phyloP scores from a whole-genome alignment of 2,888 invertebrate genomes.

The Microchrysa polita region DNA sequence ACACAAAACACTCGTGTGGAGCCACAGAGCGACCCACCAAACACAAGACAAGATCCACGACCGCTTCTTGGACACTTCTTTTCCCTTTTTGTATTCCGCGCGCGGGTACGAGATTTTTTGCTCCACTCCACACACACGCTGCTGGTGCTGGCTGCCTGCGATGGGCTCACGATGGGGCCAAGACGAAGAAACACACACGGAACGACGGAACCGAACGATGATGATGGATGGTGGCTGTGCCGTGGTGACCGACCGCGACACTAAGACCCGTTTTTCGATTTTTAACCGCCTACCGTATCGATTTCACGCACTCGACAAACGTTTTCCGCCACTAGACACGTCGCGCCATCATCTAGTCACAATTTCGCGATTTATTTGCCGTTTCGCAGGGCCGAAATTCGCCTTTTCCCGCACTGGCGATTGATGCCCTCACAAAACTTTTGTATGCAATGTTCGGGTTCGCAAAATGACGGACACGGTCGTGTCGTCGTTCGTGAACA shows the following conservation, averaged over 20 bases:
- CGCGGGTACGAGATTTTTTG: neutral
- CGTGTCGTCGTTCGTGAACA: slow-evolving; percentile 45
- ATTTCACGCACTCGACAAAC: neutral
- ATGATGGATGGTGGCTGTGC: neutral
- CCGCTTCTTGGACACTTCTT: neutral
- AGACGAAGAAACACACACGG: slow-evolving; percentile 15
- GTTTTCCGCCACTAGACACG: neutral
- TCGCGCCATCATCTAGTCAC: neutral
- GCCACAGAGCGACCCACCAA: slow-evolving; percentile 17
- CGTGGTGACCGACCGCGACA: neutral
- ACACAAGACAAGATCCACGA: neutral
- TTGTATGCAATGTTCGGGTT: slow-evolving; percentile 50
- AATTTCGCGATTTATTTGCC: slow-evolving; percentile 26
- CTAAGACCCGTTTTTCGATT: slow-evolving; percentile 18
- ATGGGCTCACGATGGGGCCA: too few relatives aligned
- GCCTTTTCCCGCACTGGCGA: slow-evolving; percentile 41
- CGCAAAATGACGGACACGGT: slow-evolving; percentile 54
- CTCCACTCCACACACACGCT: too few relatives aligned
- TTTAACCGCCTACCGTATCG: neutral
- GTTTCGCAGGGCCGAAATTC: slow-evolving; percentile 33
- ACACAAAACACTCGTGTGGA: too few relatives aligned
- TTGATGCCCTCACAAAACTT: slow-evolving; percentile 47
- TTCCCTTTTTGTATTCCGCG: neutral
- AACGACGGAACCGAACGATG: too few relatives aligned
- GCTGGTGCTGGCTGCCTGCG: too few relatives aligned